Evolutionary conservation across 1,140 invertebrate genomes (phyloP), one percentile per base, ranked within the genome.

Genomic region (Heliconius eleuchia): DNA sequence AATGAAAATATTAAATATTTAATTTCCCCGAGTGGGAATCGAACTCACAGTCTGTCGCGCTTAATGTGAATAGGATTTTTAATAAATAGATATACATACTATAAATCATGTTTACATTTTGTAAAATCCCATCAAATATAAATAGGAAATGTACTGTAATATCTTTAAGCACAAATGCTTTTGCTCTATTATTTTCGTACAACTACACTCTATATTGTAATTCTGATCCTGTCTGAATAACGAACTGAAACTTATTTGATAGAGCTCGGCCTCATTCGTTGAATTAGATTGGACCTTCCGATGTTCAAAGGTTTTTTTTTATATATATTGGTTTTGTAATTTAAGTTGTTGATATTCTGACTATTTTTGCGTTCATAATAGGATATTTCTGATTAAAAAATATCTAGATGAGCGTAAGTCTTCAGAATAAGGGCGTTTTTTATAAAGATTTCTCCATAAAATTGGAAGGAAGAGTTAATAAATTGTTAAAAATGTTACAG

Each of bases 221-320:
- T 66, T 66, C 60, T 30, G 27, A 66, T 66, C 60, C 23, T 27
- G 60, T 30, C 60, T 27, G 27, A 66, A 66, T 18, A 66, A 66
- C 60, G 60, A 66, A 30, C 60, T 66, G 42, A 73, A 73, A 73
- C 19, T 73, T 73, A 73, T 73, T 73, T 73, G 71, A 73, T 73
- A 46, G 71, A 39, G 42, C 71, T 46, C 37, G 71, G 39, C 42
- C 42, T 46, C 37, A 73, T 73, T 46, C 71, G 42, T n/a, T 73
- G 71, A 73, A 39, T 76, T 66, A 76, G 42, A 76, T 77, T 13
- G 60, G 75, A 42, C 57, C 66, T 46, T 77, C 23, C 27, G 42
- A 77, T 71, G 37, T 42, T 42, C 60, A 66, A 23, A 23, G 60
- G 60, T 30, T 23, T 66, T 66, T 66, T 66, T 66, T 66, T 66